Evolutionary conservation across 2,888 invertebrate species (phyloP).

Genomic region (Diarsia dahlii): DNA sequence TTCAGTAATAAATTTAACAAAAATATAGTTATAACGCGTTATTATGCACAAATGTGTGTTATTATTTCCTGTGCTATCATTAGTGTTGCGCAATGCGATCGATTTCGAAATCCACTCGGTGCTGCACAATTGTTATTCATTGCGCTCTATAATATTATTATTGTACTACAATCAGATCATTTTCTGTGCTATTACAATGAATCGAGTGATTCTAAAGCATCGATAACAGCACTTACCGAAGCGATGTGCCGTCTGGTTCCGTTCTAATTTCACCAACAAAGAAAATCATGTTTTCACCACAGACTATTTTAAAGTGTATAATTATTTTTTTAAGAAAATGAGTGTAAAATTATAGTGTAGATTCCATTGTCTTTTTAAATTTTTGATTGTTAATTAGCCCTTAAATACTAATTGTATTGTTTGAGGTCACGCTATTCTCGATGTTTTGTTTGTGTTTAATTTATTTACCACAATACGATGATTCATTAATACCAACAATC

Average conservation of each 20-base stretch:
- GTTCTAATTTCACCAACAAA: slow-evolving; percentile 67
- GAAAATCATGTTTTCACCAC: slow-evolving; percentile 64
- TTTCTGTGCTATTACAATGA: slow-evolving; percentile 72
- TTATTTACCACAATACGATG: slow-evolving; percentile 41
- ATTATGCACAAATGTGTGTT: slow-evolving; percentile 60
- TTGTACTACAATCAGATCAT: slow-evolving; percentile 71
- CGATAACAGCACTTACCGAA: slow-evolving; percentile 67
- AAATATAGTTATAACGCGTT: slow-evolving; percentile 58
- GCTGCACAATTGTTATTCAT: slow-evolving; percentile 73
- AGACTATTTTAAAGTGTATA: slow-evolving; percentile 58
- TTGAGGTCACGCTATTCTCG: slow-evolving; percentile 39
- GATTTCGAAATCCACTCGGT: slow-evolving; percentile 69
- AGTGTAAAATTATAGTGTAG: slow-evolving; percentile 58
- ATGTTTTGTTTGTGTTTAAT: slow-evolving; percentile 54
- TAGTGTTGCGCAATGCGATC: slow-evolving; percentile 69
- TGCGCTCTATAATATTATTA: slow-evolving; percentile 71
- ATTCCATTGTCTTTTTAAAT: slow-evolving; percentile 59
- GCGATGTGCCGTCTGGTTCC: slow-evolving; percentile 55
- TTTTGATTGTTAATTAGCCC: slow-evolving; percentile 49
- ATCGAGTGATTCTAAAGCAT: slow-evolving; percentile 68
- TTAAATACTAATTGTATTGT: slow-evolving; percentile 48
- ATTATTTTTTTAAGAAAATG: slow-evolving; percentile 60
- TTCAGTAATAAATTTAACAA: slow-evolving; percentile 64
- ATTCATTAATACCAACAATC: slow-evolving; percentile 28
- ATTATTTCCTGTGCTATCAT: slow-evolving; percentile 63